These are phyloP conservation scores for Erebia palarica DNA, from an alignment of 2,888 invertebrate genomes.

Conservation along the genomic window DNA sequence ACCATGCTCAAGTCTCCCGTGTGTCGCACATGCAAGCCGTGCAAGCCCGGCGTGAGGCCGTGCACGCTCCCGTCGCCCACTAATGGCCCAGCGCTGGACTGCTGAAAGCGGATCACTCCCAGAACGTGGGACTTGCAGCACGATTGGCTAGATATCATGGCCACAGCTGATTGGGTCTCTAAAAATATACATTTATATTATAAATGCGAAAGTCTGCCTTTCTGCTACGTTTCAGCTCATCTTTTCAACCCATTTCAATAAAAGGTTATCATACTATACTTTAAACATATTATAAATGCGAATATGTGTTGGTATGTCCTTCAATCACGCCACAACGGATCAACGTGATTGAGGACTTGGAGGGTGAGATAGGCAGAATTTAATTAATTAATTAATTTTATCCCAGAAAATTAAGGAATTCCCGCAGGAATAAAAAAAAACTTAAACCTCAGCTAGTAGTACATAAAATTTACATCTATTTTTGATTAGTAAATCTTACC, in stretches of 20 bases:
- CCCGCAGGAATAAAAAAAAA: no score
- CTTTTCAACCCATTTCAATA: no score
- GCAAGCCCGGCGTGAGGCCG: constrained; percentile 84
- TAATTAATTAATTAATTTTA: no score
- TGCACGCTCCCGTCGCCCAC: constrained; percentile 93
- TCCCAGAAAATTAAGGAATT: no score
- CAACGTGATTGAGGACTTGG: no score
- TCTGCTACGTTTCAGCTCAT: no score
- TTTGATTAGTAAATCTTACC: constrained; percentile 68
- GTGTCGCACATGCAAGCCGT: constrained; percentile 95
- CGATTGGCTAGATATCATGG: constrained; percentile 82
- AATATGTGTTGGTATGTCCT: background rate
- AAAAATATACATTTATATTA: background rate
- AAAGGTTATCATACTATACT: no score
- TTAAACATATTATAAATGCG: constrained; percentile 11
- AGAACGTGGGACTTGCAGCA: constrained; percentile 74
- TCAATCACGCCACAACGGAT: background rate
- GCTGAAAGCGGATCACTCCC: constrained; percentile 91
- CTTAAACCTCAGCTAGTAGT: no score
- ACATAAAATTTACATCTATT: no score
- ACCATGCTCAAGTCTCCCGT: constrained; percentile 94
- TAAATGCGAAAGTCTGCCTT: background rate
- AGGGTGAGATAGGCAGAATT: no score
- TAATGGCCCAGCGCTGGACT: constrained; percentile 80
- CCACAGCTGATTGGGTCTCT: constrained; percentile 85